A percentile compares a stretch with the other conserved stretches of the same genome.
phyloP scores from a whole-genome alignment of 2,888 invertebrate species.

The Protula sp. region DNA sequence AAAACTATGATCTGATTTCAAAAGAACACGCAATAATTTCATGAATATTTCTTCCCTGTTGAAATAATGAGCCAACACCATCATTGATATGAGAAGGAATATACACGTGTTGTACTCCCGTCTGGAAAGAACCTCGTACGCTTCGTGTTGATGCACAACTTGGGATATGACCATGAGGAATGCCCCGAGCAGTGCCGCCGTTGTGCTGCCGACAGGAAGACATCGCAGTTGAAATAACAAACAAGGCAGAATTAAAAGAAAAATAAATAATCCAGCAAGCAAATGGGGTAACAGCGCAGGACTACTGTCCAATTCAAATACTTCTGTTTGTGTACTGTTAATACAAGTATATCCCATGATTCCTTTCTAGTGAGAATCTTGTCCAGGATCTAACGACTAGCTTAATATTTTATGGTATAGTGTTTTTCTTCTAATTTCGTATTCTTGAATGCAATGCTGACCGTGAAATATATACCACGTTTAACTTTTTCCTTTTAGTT shows the following conservation, averaged over 20 bases:
- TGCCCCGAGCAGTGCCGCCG: slow-evolving; percentile 23
- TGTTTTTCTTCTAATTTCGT: no score
- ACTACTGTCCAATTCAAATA: no score
- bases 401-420: no score
- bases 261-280: slow-evolving; percentile 19
- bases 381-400: no score
- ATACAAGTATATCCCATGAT: no score
- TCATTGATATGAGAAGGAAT: slow-evolving; percentile 26
- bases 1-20: slow-evolving; percentile 17
- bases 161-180: slow-evolving; percentile 22
- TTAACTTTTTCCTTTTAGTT: no score
- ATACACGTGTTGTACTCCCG: slow-evolving; percentile 19
- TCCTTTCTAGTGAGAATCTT: no score
- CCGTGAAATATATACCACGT: no score
- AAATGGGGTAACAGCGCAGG: no score
- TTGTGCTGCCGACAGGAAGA: slow-evolving; percentile 24
- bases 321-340: no score
- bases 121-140: slow-evolving; percentile 12
- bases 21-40: slow-evolving; percentile 13
- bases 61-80: slow-evolving; percentile 25
- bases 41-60: slow-evolving; percentile 24
- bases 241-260: slow-evolving; percentile 23
- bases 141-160: slow-evolving; percentile 21
- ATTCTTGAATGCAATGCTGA: no score
- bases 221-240: slow-evolving; percentile 20